These are phyloP conservation scores for Harpagifer antarcticus DNA, from an alignment of 2,797 vertebrate species.

Conservation along the genomic window DNA sequence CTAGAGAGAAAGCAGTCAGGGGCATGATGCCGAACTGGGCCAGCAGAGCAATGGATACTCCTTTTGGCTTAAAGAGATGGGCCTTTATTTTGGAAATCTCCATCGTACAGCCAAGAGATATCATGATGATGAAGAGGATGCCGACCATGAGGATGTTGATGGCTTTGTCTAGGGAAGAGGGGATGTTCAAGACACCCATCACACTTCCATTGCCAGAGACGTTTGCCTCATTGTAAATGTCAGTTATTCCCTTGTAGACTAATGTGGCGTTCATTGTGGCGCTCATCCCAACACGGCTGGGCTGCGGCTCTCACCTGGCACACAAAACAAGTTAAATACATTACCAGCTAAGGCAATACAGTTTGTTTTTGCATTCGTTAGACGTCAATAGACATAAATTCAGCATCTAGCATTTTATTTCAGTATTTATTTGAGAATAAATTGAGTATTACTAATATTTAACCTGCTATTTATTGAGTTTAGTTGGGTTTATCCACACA, in stretches of 20 bases:
- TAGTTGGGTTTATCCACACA: neutral
- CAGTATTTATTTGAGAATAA: too few relatives aligned
- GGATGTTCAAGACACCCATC: conserved; percentile 22
- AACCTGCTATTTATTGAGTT: neutral
- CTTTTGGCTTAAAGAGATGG: conserved; percentile 86
- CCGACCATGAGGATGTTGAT: conserved; percentile 69
- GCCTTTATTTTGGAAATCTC: conserved; percentile 87
- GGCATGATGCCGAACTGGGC: conserved; percentile 92
- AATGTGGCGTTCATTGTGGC: conserved; percentile 69
- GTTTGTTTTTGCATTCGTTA: neutral
- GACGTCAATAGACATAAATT: neutral
- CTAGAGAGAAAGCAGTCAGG: conserved; percentile 84
- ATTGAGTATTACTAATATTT: too few relatives aligned
- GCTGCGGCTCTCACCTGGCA: conserved; percentile 49
- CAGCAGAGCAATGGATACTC: conserved; percentile 82
- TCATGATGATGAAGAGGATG: conserved; percentile 83
- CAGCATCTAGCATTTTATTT: too few relatives aligned
- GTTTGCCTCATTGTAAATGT: conserved; percentile 34
- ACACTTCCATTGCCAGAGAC: conserved; percentile 61
- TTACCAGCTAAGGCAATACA: neutral
- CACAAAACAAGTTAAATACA: conserved; percentile 21
- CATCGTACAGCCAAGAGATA: conserved; percentile 89
- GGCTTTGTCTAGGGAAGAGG: conserved; percentile 61
- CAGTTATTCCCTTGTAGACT: conserved; percentile 13
- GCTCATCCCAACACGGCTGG: conserved; percentile 4